Percentiles rank a stretch among this genome's conserved stretches.
phyloP scores from a whole-genome alignment of 2,888 invertebrate genomes.

The Epirrhoe tristata region DNA sequence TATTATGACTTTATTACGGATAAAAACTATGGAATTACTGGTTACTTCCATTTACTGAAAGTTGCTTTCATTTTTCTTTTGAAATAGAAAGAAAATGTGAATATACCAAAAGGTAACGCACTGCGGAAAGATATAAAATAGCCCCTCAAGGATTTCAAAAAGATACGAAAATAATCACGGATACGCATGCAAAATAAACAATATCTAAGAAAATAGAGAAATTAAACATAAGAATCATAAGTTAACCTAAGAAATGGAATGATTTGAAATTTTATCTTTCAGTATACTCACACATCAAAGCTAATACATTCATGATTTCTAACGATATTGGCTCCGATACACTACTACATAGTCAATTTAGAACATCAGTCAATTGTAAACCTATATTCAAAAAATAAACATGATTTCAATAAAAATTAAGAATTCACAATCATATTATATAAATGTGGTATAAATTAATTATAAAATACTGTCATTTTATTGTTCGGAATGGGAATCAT shows the following conservation, averaged over 20 bases:
- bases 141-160: conserved; percentile 58
- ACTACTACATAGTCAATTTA: conserved; percentile 70
- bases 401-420: conserved; percentile 71
- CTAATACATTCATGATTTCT: conserved; percentile 71
- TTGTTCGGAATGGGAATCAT: conserved; percentile 66
- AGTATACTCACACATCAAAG: conserved; percentile 78
- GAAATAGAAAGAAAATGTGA: conserved; percentile 72
- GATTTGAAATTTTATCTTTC: conserved; percentile 77
- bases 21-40: conserved; percentile 78
- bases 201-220: conserved; percentile 69
- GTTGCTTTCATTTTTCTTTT: conserved; percentile 84
- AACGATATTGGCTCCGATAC: conserved; percentile 66
- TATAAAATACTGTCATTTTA: conserved; percentile 81
- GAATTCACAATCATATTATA: conserved; percentile 70
- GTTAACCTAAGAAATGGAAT: conserved; percentile 78
- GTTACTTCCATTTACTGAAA: conserved; percentile 66
- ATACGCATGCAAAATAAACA: conserved; percentile 73
- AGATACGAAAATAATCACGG: conserved; percentile 60
- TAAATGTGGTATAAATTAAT: conserved; percentile 76
- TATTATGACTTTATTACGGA: conserved; percentile 79
- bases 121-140: conserved; percentile 60
- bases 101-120: conserved; percentile 75
- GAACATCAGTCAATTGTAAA: conserved; percentile 80
- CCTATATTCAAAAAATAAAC: conserved; percentile 75
- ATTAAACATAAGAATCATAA: conserved; percentile 67